phyloP scores from a whole-genome alignment of 2,888 invertebrate species.

The Drosophila anomalata region DNA sequence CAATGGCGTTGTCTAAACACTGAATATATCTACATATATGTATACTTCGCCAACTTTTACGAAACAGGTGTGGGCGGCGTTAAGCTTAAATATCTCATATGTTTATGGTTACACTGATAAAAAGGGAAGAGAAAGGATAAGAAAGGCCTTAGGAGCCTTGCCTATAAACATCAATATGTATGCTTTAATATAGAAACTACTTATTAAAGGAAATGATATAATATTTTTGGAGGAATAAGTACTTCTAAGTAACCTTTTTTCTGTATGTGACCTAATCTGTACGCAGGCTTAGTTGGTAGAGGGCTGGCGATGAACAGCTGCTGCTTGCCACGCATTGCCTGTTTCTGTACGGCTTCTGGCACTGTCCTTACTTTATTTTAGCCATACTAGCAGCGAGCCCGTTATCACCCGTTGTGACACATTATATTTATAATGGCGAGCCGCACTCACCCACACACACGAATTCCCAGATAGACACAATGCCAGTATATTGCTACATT shows the following conservation, averaged over 20 bases:
- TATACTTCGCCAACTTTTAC: slow-evolving; percentile 39
- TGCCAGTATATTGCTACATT: slow-evolving; percentile 56
- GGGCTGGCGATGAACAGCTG: slow-evolving; percentile 20
- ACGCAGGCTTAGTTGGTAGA: background rate
- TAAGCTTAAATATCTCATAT: slow-evolving; percentile 50
- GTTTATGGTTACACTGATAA: slow-evolving; percentile 13
- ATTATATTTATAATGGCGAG: slow-evolving; percentile 76
- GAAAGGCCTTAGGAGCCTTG: background rate
- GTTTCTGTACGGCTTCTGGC: slow-evolving; percentile 20
- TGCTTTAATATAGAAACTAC: background rate
- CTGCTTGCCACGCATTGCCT: slow-evolving; percentile 61
- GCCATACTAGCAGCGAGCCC: slow-evolving; percentile 48
- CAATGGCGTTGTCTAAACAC: slow-evolving; percentile 15
- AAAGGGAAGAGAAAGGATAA: background rate
- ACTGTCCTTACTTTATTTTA: slow-evolving; percentile 52
- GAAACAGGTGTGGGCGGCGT: slow-evolving; percentile 60
- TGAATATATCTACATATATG: background rate
- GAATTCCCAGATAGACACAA: slow-evolving; percentile 39
- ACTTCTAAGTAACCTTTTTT: background rate
- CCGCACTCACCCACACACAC: slow-evolving; percentile 21
- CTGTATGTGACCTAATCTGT: background rate
- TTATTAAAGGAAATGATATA: background rate
- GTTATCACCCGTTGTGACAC: slow-evolving; percentile 76
- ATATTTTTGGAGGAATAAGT: too few species aligned
- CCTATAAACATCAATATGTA: background rate